Percentiles rank a stretch among this genome's conserved stretches.
These are phyloP conservation scores for Pangasius djambal DNA, from an alignment of 2,797 vertebrate species.

Conservation along the genomic window DNA sequence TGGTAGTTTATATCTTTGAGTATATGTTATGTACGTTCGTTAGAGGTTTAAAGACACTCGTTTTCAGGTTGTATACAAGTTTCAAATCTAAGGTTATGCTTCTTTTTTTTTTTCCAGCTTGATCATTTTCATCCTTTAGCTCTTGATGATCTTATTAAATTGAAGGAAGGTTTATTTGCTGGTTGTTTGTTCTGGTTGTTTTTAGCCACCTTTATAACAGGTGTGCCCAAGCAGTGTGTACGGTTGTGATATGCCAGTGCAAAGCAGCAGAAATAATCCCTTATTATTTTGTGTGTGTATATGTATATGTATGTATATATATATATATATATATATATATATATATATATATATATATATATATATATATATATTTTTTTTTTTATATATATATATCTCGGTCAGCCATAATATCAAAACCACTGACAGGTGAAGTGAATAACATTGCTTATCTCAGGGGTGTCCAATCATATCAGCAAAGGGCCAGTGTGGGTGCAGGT, in stretches of 20 bases:
- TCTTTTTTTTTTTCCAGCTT: background rate
- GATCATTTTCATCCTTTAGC: background rate
- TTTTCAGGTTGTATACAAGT: background rate
- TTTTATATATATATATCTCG: background rate
- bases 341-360: too few relatives aligned
- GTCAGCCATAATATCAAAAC: background rate
- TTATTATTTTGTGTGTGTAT: background rate
- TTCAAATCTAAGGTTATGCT: background rate
- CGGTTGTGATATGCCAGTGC: background rate
- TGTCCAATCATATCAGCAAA: too few relatives aligned
- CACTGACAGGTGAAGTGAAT: background rate
- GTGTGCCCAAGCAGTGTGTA: background rate
- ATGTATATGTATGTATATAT: too few relatives aligned
- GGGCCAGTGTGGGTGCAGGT: too few relatives aligned
- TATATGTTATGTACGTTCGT: background rate
- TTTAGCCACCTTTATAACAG: background rate
- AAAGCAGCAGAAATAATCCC: background rate
- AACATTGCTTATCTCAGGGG: background rate
- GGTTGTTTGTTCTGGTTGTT: background rate
- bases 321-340: too few relatives aligned
- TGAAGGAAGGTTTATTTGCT: background rate
- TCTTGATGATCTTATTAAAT: background rate
- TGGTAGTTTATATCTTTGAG: background rate
- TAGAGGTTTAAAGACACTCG: background rate
- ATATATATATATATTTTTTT: too few relatives aligned